A percentile compares a stretch with the other conserved stretches of the same genome.
Conservation (phyloP, 2,797 vertebrate species). For the Rhinella marina region DNA sequence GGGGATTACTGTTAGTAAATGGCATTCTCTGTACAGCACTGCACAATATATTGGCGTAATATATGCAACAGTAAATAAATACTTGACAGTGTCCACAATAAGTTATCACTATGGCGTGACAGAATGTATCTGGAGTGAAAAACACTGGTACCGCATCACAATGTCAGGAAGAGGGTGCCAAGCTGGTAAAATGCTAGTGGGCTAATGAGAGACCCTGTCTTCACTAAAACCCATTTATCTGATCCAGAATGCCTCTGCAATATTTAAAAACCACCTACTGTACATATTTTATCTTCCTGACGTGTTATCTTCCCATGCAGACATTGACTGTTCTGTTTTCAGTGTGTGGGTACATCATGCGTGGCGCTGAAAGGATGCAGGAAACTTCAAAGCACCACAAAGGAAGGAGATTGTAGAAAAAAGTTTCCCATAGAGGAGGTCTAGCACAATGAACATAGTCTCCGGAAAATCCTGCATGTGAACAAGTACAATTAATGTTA, state of each 20-base stretch:
- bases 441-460: conserved; percentile 44
- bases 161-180: neutral
- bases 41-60: too few species aligned
- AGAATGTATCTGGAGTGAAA: neutral
- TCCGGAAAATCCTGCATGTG: conserved; percentile 59
- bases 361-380: conserved; percentile 52
- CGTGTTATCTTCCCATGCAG: neutral
- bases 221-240: neutral
- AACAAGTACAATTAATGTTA: conserved; percentile 53
- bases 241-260: too few species aligned
- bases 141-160: neutral
- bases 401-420: conserved; percentile 57
- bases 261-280: too few species aligned
- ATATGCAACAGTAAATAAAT: too few species aligned
- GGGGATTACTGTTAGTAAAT: too few species aligned
- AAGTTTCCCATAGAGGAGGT: conserved; percentile 53
- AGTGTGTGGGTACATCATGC: conserved; percentile 37
- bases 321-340: neutral
- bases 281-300: neutral
- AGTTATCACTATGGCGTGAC: neutral
- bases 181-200: neutral
- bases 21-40: too few species aligned
- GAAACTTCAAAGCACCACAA: conserved; percentile 46
- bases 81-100: neutral
- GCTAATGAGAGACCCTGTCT: neutral